phyloP scores from a whole-genome alignment of 2,888 invertebrate species.

The Napeogenes sylphis region DNA sequence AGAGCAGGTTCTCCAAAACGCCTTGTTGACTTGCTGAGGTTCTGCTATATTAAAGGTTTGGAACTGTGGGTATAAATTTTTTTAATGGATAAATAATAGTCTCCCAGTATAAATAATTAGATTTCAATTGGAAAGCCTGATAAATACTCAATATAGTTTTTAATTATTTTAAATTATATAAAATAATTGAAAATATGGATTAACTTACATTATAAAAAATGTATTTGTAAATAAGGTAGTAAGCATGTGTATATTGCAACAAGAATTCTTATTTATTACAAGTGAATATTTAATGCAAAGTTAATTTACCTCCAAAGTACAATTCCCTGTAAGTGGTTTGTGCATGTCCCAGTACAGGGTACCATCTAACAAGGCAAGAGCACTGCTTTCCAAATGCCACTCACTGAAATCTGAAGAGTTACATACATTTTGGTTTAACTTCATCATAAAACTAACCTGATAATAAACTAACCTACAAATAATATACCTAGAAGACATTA shows the following conservation, averaged over 20 bases:
- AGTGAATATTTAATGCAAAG: no score
- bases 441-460: slow-evolving; percentile 1
- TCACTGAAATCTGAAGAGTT: slow-evolving; percentile 84
- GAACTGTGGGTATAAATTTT: slow-evolving; percentile 44
- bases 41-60: slow-evolving; percentile 81
- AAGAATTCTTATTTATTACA: no score
- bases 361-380: slow-evolving; percentile 88
- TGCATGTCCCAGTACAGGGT: slow-evolving; percentile 94
- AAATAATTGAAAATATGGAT: no score
- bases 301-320: slow-evolving; percentile 57
- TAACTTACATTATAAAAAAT: no score
- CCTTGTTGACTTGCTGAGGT: slow-evolving; percentile 81
- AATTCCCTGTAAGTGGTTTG: slow-evolving; percentile 81
- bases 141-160: no score
- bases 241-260: no score
- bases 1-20: slow-evolving; percentile 96
- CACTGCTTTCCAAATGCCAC: slow-evolving; percentile 82
- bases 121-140: no score
- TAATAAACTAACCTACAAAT: no score
- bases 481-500: neutral
- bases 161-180: no score
- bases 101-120: no score
- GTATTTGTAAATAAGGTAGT: no score
- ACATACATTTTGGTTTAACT: neutral
- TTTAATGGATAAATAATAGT: neutral